Conservation (phyloP, 2,888 invertebrate genomes). For the Allygus modestus region DNA sequence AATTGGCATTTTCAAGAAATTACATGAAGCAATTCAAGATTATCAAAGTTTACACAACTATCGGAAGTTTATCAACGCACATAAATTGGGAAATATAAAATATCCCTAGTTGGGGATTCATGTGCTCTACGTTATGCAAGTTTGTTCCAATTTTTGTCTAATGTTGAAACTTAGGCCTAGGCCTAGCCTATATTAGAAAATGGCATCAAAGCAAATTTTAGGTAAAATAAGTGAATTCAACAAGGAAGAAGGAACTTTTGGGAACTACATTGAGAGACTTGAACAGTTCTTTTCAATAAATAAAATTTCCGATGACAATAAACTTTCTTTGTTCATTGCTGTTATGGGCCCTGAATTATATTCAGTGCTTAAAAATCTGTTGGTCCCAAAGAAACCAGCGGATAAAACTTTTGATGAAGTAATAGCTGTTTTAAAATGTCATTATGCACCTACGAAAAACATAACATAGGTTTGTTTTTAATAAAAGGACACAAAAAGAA, state of each 20-base stretch:
- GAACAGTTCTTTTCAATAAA: constrained; percentile 58
- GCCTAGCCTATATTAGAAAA: background rate
- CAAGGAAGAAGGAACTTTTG: constrained; percentile 28
- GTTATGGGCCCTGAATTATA: constrained; percentile 62
- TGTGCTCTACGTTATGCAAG: background rate
- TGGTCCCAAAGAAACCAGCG: constrained; percentile 57
- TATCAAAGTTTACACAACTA: background rate
- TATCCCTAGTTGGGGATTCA: no score
- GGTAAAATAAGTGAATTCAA: constrained; percentile 30
- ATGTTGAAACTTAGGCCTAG: background rate
- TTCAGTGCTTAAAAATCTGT: constrained; percentile 62
- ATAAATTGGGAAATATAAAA: no score
- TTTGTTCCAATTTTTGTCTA: constrained; percentile 2
- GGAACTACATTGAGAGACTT: constrained; percentile 45
- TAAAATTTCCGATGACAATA: constrained; percentile 42
- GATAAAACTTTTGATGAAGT: constrained; percentile 52
- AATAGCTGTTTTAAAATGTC: constrained; percentile 8
- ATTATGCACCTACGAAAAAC: constrained; percentile 58
- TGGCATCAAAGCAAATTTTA: background rate
- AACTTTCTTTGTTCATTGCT: constrained; percentile 61
- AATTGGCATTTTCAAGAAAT: background rate
- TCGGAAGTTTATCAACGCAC: no score
- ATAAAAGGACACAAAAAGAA: constrained; percentile 57
- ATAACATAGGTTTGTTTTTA: constrained; percentile 60
- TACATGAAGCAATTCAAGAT: background rate